Percentiles rank a stretch among this genome's conserved stretches.
Evolutionary conservation across 1,140 invertebrate genomes (phyloP).

Genomic region (Drosophila persimilis): DNA sequence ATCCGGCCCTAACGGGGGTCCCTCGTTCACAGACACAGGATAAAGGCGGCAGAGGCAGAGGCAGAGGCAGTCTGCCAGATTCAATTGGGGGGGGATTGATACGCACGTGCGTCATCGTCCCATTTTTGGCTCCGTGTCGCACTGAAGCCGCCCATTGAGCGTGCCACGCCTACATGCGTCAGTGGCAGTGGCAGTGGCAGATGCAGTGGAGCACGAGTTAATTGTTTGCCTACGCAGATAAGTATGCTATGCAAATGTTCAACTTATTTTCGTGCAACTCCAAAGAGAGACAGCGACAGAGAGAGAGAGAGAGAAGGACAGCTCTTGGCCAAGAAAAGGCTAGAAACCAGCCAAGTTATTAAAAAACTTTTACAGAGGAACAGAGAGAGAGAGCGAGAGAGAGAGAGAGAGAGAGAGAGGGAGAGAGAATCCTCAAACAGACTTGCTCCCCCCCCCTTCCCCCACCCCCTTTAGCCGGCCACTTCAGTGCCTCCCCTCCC

Average conservation of each 20-base stretch:
- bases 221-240: constrained; percentile 14
- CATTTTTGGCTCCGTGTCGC: constrained; percentile 7
- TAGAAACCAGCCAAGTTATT: constrained; percentile 35
- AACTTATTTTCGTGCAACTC: constrained; percentile 5
- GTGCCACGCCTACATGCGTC: too few relatives aligned
- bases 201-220: neutral
- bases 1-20: neutral
- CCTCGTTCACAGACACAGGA: too few relatives aligned
- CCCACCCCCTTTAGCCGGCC: neutral
- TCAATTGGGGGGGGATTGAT: constrained; percentile 11
- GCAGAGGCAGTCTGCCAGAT: neutral
- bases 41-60: too few relatives aligned
- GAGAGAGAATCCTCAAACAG: too few relatives aligned
- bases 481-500: neutral
- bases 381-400: too few relatives aligned
- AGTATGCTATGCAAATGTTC: constrained; percentile 40
- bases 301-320: neutral
- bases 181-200: neutral
- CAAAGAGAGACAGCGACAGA: neutral
- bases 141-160: neutral
- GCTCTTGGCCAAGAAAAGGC: constrained; percentile 1
- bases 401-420: too few relatives aligned
- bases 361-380: constrained; percentile 45
- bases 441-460: too few relatives aligned
- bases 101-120: neutral